These are phyloP conservation scores for Remorina albescens DNA, from an alignment of 2,797 vertebrate species.

Conservation along the genomic window DNA sequence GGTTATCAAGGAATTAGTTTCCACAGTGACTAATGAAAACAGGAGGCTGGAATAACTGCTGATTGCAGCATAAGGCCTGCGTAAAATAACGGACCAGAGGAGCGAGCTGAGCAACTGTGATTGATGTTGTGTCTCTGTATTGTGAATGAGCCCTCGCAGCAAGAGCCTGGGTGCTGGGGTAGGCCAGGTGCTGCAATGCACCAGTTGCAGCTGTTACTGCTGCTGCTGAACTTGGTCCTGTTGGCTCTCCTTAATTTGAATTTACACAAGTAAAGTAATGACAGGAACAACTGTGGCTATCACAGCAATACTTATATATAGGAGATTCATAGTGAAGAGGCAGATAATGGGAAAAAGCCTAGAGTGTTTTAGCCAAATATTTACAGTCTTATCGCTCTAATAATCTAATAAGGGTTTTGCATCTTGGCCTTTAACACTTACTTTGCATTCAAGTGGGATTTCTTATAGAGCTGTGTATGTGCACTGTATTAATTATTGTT, in stretches of 20 bases:
- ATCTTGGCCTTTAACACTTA: neutral
- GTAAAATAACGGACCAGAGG: conserved; percentile 56
- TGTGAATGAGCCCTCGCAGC: conserved; percentile 78
- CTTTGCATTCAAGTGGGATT: neutral
- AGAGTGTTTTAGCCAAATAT: neutral
- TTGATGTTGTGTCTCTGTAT: conserved; percentile 75
- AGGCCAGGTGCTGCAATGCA: conserved; percentile 84
- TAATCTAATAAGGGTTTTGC: neutral
- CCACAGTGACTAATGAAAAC: conserved; percentile 61
- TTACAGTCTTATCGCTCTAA: neutral
- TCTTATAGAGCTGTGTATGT: neutral
- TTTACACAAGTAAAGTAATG: neutral
- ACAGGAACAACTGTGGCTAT: neutral
- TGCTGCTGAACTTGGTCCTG: conserved; percentile 56
- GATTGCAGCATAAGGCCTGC: conserved; percentile 61
- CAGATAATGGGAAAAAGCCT: neutral
- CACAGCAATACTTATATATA: neutral
- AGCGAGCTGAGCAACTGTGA: conserved; percentile 67
- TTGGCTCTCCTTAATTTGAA: conserved; percentile 4
- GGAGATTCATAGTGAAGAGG: neutral
- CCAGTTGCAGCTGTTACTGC: conserved; percentile 73
- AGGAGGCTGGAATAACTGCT: conserved; percentile 40
- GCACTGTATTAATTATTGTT: neutral
- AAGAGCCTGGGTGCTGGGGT: conserved; percentile 58
- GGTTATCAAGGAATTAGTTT: conserved; percentile 52